A percentile compares a stretch with the other conserved stretches of the same genome.
Conservation (phyloP, 1,140 invertebrate species). For the Sycophila sp. region DNA sequence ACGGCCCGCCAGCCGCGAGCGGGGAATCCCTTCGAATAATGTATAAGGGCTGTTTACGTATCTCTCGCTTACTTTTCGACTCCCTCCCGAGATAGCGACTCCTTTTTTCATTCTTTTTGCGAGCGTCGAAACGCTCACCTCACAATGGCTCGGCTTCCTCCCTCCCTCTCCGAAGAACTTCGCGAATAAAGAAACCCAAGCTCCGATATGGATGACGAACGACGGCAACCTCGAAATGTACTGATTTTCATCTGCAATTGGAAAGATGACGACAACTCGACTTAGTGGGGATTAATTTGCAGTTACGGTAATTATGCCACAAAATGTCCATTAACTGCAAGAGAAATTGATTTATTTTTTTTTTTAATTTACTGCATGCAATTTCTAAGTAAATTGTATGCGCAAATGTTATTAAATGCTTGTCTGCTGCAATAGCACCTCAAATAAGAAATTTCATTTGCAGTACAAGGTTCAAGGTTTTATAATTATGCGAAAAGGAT, state of each 20-base stretch:
- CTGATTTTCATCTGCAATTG: constrained; percentile 1
- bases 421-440: too few species aligned
- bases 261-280: too few species aligned
- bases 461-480: too few species aligned
- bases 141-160: background rate
- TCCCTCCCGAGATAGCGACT: background rate
- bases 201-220: constrained; percentile 7
- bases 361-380: too few species aligned
- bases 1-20: background rate
- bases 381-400: too few species aligned
- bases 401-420: too few species aligned
- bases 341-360: too few species aligned
- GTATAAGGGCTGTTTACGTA: constrained; percentile 33
- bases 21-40: constrained; percentile 31
- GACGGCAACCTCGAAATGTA: background rate
- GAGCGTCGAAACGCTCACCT: background rate
- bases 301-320: too few species aligned
- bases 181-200: background rate
- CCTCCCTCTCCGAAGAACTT: background rate
- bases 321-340: too few species aligned
- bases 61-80: constrained; percentile 7
- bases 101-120: background rate
- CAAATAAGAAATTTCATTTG: too few species aligned
- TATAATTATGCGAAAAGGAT: too few species aligned
- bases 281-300: too few species aligned